Evolutionary conservation across 2,888 invertebrate genomes (phyloP).

Genomic region (Trypoxylon attenuatum): DNA sequence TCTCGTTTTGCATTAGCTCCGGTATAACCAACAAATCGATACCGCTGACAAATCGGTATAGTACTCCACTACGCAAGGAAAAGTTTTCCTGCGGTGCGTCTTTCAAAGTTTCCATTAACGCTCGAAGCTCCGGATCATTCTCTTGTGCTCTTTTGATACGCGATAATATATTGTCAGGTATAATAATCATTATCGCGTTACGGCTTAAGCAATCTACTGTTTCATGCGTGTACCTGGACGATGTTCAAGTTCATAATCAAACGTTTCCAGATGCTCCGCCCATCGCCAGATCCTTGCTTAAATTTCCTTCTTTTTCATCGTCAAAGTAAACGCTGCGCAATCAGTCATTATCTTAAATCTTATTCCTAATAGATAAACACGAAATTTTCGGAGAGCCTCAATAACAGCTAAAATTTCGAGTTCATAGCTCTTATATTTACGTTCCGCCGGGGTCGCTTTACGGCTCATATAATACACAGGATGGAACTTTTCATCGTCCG

Average conservation of each 20-base stretch:
- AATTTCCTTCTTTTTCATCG: no score
- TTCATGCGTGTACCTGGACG: neutral
- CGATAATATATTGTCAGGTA: neutral
- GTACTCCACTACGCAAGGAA: neutral
- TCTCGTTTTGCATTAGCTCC: neutral
- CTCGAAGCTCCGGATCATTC: neutral
- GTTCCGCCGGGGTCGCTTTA: neutral
- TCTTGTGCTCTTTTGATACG: neutral
- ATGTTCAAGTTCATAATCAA: neutral
- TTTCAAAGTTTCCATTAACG: neutral
- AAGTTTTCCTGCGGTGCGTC: no score
- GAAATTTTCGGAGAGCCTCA: neutral
- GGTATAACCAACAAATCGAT: neutral
- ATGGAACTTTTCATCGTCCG: neutral
- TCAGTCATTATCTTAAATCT: no score
- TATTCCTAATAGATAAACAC: no score
- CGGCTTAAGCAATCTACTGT: neutral
- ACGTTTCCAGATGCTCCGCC: constrained; percentile 14
- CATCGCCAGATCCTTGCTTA: no score
- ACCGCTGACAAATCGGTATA: neutral
- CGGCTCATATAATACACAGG: neutral
- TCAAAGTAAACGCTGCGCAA: no score
- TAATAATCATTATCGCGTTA: neutral
- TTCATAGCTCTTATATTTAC: neutral
- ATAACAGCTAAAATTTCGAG: no score